Evolutionary conservation across 2,888 invertebrate species (phyloP), one percentile per base, ranked within the genome.

Genomic region (Ornithoptera priamus): DNA sequence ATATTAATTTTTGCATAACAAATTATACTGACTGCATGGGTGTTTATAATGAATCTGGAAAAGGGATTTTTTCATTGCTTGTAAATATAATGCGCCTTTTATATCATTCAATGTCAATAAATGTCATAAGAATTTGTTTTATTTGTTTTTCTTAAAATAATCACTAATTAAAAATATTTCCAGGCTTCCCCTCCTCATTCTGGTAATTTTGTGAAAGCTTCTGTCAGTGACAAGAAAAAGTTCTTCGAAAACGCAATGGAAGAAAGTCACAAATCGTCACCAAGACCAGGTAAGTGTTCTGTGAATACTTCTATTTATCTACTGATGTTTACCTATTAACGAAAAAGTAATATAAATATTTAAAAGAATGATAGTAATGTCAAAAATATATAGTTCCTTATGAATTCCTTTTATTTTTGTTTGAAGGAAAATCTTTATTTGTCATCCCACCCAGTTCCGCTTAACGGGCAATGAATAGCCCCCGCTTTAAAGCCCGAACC

Each of bases 171-270:
- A 42, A 72, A 64, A 68, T 74, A 69, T 75, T 81, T 86, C 70
- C 87, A 93, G 93, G 92, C 94, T 85, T 93, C 95, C 79, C 94
- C 95, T 80, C 95, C 96, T 81, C 94, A 95, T 81, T 95, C 95
- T 84, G 95, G 94, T 81, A 94, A 94, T 88, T 94, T 95, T 83
- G 95, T 95, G 83, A 97, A 97, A 93, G 95, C 97, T 86, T 96
- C 96, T 72, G 98, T 99, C 83, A 97, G 97, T 87, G 97, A 98
- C 91, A 97, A 97, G 93, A 97, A 97, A 90, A 97, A 96, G 85
- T 97, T 98, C 92, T 99, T 99, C 88, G 99, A 99, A 93, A 96
- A 96, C 85, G 98, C 98, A 73, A 98, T 99, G 95, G 97, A 98
- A 91, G 97, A 97, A 87, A 96, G 96, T 87, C 95, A 96, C 78